Base-by-base conservation (phyloP, 35 echinoderm and acorn worm species). In the Apostichopus californicus region DNA sequence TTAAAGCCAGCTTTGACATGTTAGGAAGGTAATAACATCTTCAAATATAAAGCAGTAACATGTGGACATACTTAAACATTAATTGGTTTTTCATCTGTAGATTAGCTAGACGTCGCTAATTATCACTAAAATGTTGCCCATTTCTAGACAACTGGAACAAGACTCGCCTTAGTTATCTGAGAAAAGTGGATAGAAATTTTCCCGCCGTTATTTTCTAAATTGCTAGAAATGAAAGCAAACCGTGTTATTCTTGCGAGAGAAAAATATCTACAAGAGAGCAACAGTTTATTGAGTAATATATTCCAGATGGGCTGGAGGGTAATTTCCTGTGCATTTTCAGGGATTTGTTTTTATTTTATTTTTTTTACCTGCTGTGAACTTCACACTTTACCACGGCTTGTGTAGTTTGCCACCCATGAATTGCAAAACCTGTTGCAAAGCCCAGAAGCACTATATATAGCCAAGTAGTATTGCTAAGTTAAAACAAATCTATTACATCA, bases 281-380 rank as follows among this genome's bases (percentile, higher is more conserved):
- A 68, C 64, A 18, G 64, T 68, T 68, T 68, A 68, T 68, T 18
- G 64, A 68, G 80, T 83, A 83, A 83, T 83, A 56, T 83, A 54
- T 83, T 83, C 80, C 80, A 83, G 80, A 56, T 83, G 80, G 11
- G n/a, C 77, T 79, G 9, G 77, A 46, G 28, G 77, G 80, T 54
- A 52, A 56, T 18, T 83, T 83, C 55, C 80, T 55, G 34, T 14
- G 52, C 10, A n/a, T 56, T 83, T 46, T 46, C 34, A 46, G 34
- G 34, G 34, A 56, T 83, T 8, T 83, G 80, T 68, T 68, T 11
- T 68, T 68, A 68, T 68, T 68, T 68, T 68, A 46, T 46, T 9
- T 4, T 68, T 68, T 68, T 18, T 68, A 14, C 80, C 55, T 25
- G 52, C 80, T 83, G 55, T 56, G 53, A 83, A 83, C 80, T 83